Evolutionary conservation across 1,140 invertebrate genomes (phyloP).

Genomic region (Bombus sibiricus): DNA sequence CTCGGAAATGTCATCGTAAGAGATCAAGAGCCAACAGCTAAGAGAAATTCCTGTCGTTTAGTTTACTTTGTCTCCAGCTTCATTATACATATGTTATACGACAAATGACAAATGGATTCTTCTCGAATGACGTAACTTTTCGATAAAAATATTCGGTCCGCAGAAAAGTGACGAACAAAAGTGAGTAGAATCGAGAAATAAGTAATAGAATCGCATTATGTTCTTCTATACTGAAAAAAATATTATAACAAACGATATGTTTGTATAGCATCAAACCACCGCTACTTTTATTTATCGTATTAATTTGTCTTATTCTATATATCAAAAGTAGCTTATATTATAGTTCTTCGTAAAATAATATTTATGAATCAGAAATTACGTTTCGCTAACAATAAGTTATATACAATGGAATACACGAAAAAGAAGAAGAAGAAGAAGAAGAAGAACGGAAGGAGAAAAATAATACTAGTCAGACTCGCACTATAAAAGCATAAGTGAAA

Average conservation of each 20-base stretch:
- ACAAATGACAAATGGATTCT: neutral
- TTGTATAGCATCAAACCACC: neutral
- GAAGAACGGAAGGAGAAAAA: neutral
- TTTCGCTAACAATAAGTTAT: neutral
- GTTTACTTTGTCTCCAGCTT: neutral
- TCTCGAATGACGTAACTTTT: too few relatives aligned
- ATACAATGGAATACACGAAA: neutral
- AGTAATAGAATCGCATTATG: too few relatives aligned
- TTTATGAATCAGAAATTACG: neutral
- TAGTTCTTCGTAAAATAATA: neutral
- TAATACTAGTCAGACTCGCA: neutral
- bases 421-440: too few relatives aligned
- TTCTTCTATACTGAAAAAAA: neutral
- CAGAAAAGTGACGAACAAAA: neutral
- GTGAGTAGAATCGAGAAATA: neutral
- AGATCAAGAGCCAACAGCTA: neutral
- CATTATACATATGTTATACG: neutral
- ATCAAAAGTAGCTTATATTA: neutral
- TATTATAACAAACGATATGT: neutral
- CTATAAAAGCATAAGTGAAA: neutral
- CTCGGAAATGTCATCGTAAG: neutral
- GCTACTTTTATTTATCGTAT: too few relatives aligned
- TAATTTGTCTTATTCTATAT: neutral
- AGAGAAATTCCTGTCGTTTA: neutral
- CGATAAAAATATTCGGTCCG: neutral